Conservation (phyloP, 2,888 invertebrate species). For the Nyleta sp. region DNA sequence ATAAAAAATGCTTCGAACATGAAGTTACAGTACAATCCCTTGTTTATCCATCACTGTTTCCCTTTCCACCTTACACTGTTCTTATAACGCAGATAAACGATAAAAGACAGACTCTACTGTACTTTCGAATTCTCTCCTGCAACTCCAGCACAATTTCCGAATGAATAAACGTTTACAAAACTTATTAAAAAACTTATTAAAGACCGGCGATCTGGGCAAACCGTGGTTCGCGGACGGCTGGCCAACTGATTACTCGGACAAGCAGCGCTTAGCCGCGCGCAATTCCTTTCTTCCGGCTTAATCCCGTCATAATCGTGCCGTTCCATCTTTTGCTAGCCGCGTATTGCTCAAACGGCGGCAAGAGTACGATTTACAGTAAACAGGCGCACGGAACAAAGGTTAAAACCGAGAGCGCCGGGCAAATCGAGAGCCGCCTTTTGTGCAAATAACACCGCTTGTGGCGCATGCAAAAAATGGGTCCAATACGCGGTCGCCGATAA, state of each 20-base stretch:
- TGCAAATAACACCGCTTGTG: conserved; percentile 12
- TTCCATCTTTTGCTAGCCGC: conserved; percentile 1
- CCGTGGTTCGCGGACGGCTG: no score
- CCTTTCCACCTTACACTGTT: no score
- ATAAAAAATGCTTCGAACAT: no score
- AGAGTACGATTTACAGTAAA: conserved; percentile 34
- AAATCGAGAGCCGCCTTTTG: neutral
- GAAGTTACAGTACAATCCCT: no score
- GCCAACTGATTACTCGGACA: conserved; percentile 17
- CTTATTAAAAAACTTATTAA: no score
- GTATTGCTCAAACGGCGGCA: conserved; percentile 8
- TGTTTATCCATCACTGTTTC: no score
- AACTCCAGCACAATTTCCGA: no score
- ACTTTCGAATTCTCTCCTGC: no score
- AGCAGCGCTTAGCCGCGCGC: conserved; percentile 18
- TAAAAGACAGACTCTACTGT: no score
- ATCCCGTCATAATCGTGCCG: conserved; percentile 39
- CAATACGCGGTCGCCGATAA: conserved; percentile 12
- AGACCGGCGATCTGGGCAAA: no score
- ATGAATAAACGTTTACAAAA: no score
- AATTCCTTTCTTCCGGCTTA: conserved; percentile 40
- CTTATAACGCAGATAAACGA: no score
- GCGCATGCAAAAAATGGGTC: conserved; percentile 20
- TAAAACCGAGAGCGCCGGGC: neutral
- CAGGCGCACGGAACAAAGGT: conserved; percentile 19